Percentiles rank a stretch among this genome's conserved stretches.
These are phyloP conservation scores for Paramisgurnus dabryanus DNA, from an alignment of 2,113 vertebrate genomes.

Conservation along the genomic window DNA sequence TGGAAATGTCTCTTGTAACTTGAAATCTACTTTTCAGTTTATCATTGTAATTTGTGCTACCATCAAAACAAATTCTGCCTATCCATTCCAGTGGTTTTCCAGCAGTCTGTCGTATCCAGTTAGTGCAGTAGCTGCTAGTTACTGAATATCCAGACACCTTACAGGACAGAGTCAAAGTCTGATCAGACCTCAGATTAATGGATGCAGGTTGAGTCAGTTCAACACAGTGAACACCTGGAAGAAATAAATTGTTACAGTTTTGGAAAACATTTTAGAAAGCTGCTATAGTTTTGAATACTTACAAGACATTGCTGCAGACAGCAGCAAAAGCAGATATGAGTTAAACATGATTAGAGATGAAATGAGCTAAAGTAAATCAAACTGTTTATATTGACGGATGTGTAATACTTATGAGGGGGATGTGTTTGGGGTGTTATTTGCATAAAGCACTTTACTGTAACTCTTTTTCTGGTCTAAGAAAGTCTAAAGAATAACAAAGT, in stretches of 20 bases:
- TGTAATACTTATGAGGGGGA: background rate
- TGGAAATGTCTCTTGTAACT: constrained; percentile 51
- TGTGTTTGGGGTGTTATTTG: background rate
- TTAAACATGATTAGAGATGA: constrained; percentile 1
- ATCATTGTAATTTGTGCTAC: constrained; percentile 30
- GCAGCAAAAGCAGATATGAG: background rate
- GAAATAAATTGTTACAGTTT: too few species aligned
- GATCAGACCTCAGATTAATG: background rate
- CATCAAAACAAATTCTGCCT: constrained; percentile 11
- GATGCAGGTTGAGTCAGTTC: constrained; percentile 34
- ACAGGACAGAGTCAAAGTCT: constrained; percentile 36
- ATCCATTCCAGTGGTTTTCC: constrained; percentile 59
- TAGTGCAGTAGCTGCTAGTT: constrained; percentile 22
- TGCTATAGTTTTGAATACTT: too few species aligned
- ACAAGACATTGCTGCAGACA: background rate
- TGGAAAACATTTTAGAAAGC: too few species aligned
- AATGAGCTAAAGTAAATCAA: background rate
- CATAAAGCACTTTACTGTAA: background rate
- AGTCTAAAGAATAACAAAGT: too few species aligned
- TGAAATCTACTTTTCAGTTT: constrained; percentile 58
- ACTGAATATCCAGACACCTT: constrained; percentile 40
- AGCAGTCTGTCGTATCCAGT: constrained; percentile 52
- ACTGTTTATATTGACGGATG: background rate
- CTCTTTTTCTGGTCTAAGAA: too few species aligned
- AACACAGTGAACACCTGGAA: constrained; percentile 28